Conservation (phyloP, 2,888 invertebrate genomes). For the Digitonthophagus gazella region DNA sequence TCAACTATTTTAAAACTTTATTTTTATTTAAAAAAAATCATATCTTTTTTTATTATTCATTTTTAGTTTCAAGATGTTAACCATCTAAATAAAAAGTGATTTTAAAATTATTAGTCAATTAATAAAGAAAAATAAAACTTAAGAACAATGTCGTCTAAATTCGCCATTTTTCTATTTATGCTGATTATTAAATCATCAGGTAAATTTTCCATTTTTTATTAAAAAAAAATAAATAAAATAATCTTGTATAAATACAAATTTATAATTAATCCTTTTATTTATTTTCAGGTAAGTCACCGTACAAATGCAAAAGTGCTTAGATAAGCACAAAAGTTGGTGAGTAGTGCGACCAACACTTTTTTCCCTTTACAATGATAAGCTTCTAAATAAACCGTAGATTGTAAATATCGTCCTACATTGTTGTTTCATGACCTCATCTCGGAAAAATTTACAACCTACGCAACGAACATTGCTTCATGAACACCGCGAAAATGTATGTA, state of each 20-base stretch:
- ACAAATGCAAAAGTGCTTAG: not conserved
- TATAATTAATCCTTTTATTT: not conserved
- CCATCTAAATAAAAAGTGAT: not conserved
- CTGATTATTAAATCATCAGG: not conserved
- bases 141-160: not conserved
- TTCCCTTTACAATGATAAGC: not conserved
- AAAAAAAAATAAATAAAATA: too few relatives aligned
- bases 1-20: not conserved
- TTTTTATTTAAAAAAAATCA: not conserved
- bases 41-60: not conserved
- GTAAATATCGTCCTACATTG: not conserved
- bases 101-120: not conserved
- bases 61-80: not conserved
- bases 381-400: not conserved
- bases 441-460: not conserved
- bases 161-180: not conserved
- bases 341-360: not conserved
- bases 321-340: not conserved
- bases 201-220: not conserved
- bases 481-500: not conserved
- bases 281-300: not conserved
- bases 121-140: not conserved
- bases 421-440: not conserved
- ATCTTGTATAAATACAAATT: too few relatives aligned
- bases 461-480: not conserved